Evolutionary conservation across 2,113 vertebrate genomes (phyloP), one percentile per base, ranked within the genome.

Genomic region (Caranx melampygus): DNA sequence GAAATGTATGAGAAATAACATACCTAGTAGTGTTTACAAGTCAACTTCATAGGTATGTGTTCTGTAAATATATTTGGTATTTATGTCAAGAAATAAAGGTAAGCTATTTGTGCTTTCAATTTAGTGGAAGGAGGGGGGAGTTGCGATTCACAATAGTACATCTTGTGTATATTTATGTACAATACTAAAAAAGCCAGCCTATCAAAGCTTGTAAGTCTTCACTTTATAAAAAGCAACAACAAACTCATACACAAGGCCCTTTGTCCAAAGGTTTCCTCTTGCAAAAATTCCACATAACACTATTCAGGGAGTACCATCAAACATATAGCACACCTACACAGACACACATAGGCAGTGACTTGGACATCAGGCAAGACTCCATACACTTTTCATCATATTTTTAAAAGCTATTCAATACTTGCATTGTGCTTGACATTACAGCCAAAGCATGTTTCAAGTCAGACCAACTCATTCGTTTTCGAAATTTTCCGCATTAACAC

Each of bases 31-130:
- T 87, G 88, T 89, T 89, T 87, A 89, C 80, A 81, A 40, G 69
- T 73, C 65, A n/a, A 87, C 81, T 81, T 88, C 76, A 83, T 87
- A 89, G 70, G 81, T 34, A 83, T 59, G 80, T 80, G 86, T 72
- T 89, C 76, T 81, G 81, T 83, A 85, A 84, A 86, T 83, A 89
- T 89, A 92, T 92, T 93, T 93, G 91, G 90, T 90, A 91, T 92
- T 87, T 79, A 87, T 66, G 71, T 80, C 54, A 61, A 84, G 83
- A 88, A 85, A 89, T 79, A 89, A 89, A 83, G 58, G 67, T 76
- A 68, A 78, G 89, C 78, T 77, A 83, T 85, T 93, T 94, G 92
- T 94, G 92, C 92, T 94, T 92, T 93, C 61, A 81, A 84, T 88
- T 93, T 89, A 76, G 81, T 82, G 44, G 69, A 37, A 51, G 52